Evolutionary conservation across 1,140 invertebrate species (phyloP).

Genomic region (Chymomyza costata): DNA sequence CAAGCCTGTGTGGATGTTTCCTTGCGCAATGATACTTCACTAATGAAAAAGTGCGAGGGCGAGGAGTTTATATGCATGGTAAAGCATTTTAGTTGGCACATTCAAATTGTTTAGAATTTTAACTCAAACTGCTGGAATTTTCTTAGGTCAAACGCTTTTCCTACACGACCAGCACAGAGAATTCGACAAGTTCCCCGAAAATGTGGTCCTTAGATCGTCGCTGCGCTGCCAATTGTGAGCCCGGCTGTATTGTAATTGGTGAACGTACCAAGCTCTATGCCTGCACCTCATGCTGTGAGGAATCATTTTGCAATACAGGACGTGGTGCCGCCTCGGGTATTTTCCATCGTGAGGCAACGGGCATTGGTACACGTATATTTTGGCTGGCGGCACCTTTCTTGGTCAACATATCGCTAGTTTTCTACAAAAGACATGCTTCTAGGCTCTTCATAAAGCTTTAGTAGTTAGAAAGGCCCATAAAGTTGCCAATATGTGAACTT

Average conservation of each 20-base stretch:
- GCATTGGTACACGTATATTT: constrained; percentile 58
- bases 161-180: constrained; percentile 87
- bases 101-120: background rate
- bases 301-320: constrained; percentile 85
- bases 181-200: constrained; percentile 83
- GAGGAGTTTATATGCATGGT: constrained; percentile 88
- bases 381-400: constrained; percentile 56
- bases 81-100: constrained; percentile 30
- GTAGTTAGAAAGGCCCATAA: constrained; percentile 22
- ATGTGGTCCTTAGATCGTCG: constrained; percentile 89
- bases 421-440: constrained; percentile 44
- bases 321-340: constrained; percentile 55
- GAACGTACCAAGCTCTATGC: constrained; percentile 90
- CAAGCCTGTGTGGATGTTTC: constrained; percentile 80
- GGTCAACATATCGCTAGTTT: constrained; percentile 57
- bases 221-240: constrained; percentile 87
- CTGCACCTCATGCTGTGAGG: constrained; percentile 87
- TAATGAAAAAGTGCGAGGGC: constrained; percentile 84
- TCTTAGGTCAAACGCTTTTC: constrained; percentile 88
- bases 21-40: constrained; percentile 78
- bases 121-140: background rate
- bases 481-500: too few species aligned
- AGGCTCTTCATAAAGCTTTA: constrained; percentile 33
- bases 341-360: constrained; percentile 63
- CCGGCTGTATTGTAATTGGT: constrained; percentile 89